These are phyloP conservation scores for Pocota personata DNA, from an alignment of 2,888 invertebrate genomes.

Conservation along the genomic window DNA sequence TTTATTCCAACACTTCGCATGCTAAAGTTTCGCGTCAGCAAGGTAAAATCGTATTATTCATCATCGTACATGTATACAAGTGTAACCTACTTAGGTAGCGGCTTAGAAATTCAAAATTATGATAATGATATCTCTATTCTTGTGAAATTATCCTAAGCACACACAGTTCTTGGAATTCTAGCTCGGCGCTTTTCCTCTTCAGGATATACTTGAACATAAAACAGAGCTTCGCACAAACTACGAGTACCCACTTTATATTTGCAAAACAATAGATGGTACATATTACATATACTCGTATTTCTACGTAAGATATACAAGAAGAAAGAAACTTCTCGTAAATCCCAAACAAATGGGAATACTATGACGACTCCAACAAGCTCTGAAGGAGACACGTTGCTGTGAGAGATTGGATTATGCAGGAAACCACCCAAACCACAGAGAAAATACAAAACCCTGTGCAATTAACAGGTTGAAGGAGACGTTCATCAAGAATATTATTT, in stretches of 20 bases:
- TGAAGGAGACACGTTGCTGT: background rate
- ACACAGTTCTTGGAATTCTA: background rate
- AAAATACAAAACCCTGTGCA: slow-evolving; percentile 6
- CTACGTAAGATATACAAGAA: no score
- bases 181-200: background rate
- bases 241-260: background rate
- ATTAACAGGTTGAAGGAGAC: slow-evolving; percentile 11
- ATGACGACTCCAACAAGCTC: slow-evolving; percentile 21
- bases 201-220: slow-evolving; percentile 12
- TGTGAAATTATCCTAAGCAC: slow-evolving; percentile 16
- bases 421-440: background rate
- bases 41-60: background rate
- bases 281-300: no score
- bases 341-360: slow-evolving; percentile 34
- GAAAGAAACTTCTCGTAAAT: slow-evolving; percentile 27
- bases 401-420: background rate
- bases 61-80: background rate
- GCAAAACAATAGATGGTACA: slow-evolving; percentile 16
- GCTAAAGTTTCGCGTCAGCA: no score
- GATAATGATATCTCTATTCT: slow-evolving; percentile 54
- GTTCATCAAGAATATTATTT: slow-evolving; percentile 13
- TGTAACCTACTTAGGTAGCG: slow-evolving; percentile 30
- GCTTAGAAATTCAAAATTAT: slow-evolving; percentile 59
- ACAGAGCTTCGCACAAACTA: background rate
- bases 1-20: no score